These are phyloP conservation scores for Lycaon pictus DNA, from an alignment of 2,113 vertebrate genomes.

Conservation along the genomic window DNA sequence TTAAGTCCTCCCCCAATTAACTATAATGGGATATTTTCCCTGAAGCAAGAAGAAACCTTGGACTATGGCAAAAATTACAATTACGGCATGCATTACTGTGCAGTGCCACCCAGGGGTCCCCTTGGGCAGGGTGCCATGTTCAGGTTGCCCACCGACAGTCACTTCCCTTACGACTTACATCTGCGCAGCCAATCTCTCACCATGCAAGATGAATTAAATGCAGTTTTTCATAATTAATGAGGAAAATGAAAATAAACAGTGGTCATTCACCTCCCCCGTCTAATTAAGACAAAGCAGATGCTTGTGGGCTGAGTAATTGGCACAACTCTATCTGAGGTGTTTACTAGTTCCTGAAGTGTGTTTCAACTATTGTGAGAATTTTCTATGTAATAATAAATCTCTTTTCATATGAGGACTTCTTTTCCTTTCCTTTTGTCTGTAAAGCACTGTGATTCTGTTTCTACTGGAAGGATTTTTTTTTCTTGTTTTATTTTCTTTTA, in stretches of 20 bases:
- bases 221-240: conserved; percentile 98
- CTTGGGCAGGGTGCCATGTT: conserved; percentile 97
- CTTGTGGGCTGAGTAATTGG: conserved; percentile 88
- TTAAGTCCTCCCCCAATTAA: conserved; percentile 97
- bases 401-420: conserved; percentile 85
- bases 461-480: conserved; percentile 67
- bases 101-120: conserved; percentile 95
- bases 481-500: conserved; percentile 74
- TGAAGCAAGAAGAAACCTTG: conserved; percentile 97
- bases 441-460: conserved; percentile 86
- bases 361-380: conserved; percentile 89
- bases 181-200: conserved; percentile 97
- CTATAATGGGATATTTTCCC: conserved; percentile 99
- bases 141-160: conserved; percentile 96
- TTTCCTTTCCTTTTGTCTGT: conserved; percentile 84
- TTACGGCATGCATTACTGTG: conserved; percentile 98
- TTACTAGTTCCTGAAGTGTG: conserved; percentile 90
- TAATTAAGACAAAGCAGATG: conserved; percentile 93
- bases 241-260: conserved; percentile 94
- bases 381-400: conserved; percentile 87
- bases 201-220: conserved; percentile 97
- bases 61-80: conserved; percentile 97
- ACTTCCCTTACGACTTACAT: conserved; percentile 99
- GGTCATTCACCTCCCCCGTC: conserved; percentile 91
- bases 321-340: conserved; percentile 89